Conservation (phyloP, 1,140 invertebrate genomes). For the Drosophila orosa region DNA sequence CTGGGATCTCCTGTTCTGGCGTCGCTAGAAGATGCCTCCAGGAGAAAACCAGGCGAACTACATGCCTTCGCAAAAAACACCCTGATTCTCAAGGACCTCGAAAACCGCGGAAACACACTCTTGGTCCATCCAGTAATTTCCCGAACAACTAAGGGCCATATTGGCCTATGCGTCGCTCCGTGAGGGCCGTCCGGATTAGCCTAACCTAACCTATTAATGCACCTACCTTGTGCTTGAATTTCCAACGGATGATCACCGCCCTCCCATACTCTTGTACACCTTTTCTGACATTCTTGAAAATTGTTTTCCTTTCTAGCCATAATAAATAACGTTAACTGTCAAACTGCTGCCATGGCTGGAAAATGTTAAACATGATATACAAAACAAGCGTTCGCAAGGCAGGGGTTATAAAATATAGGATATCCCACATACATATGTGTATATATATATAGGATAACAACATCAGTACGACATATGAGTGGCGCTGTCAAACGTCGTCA, state of each 20-base stretch:
- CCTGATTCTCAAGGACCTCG: too few species aligned
- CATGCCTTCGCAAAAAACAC: too few species aligned
- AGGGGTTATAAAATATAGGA: constrained; percentile 4
- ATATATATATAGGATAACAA: constrained; percentile 20
- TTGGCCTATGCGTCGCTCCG: too few species aligned
- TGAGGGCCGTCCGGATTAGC: too few species aligned
- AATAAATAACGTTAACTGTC: constrained; percentile 61
- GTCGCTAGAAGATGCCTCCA: too few species aligned
- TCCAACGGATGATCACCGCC: neutral
- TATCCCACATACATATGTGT: neutral
- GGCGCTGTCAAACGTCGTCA: constrained; percentile 56
- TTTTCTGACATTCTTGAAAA: constrained; percentile 4
- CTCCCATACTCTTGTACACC: neutral
- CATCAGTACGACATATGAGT: constrained; percentile 53
- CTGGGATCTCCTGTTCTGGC: too few species aligned
- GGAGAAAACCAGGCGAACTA: too few species aligned
- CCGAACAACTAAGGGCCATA: too few species aligned
- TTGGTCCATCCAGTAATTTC: too few species aligned
- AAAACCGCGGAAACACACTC: too few species aligned
- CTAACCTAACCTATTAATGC: too few species aligned
- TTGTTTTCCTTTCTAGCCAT: constrained; percentile 28
- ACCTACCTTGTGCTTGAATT: neutral
- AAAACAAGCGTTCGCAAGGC: constrained; percentile 26
- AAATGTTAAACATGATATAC: constrained; percentile 58
- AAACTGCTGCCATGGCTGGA: constrained; percentile 52